These are phyloP conservation scores for Lepidurus apus DNA, from an alignment of 1,140 invertebrate genomes.

Conservation along the genomic window DNA sequence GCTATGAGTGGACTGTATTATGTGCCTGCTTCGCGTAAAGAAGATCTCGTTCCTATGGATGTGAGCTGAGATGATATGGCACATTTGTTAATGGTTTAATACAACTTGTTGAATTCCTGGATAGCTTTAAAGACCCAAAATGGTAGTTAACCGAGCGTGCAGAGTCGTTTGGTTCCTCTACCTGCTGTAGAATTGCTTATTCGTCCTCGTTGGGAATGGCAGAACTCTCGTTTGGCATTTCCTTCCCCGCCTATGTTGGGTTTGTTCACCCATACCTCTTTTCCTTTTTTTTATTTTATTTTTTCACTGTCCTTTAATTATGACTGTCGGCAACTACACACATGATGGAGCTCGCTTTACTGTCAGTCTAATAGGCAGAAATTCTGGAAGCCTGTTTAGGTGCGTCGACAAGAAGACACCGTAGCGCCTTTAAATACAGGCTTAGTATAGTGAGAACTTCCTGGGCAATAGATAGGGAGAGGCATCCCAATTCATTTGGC, in stretches of 20 bases:
- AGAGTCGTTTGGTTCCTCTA: no score
- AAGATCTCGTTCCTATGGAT: background rate
- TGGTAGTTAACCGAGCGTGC: no score
- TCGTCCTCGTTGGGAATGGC: background rate
- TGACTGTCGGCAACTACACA: background rate
- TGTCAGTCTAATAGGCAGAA: background rate
- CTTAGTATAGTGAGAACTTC: background rate
- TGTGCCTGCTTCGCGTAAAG: slow-evolving; percentile 25
- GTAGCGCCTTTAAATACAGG: background rate
- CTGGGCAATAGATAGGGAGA: background rate
- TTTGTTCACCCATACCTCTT: background rate
- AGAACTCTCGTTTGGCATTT: background rate
- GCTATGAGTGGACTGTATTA: slow-evolving; percentile 59
- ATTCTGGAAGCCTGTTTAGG: background rate
- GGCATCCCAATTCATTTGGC: background rate
- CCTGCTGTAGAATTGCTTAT: background rate
- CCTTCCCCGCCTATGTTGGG: background rate
- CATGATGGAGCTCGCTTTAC: background rate
- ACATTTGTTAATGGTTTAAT: background rate
- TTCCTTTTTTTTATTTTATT: background rate
- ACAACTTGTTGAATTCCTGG: background rate
- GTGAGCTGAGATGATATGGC: background rate
- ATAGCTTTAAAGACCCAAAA: background rate
- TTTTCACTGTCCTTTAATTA: background rate
- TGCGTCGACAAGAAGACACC: background rate